phyloP scores from a whole-genome alignment of 1,140 invertebrate species.

The Ptiloglossa arizonensis region DNA sequence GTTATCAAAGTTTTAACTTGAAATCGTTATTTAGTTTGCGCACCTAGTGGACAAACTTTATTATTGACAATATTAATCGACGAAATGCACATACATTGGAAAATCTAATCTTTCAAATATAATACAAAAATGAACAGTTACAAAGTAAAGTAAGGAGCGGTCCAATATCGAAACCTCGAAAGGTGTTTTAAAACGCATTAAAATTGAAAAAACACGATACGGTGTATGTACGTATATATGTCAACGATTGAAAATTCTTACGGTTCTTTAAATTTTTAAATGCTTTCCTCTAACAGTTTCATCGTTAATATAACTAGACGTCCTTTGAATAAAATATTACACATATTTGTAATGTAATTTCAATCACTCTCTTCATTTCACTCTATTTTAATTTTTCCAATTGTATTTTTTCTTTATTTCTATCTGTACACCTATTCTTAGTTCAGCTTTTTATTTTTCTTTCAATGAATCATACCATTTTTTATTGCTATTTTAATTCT shows the following conservation, averaged over 20 bases:
- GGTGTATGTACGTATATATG: not conserved
- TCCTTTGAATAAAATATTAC: too few species aligned
- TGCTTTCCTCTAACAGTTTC: not conserved
- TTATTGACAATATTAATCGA: not conserved
- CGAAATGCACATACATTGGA: not conserved
- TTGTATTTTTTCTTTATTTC: too few species aligned
- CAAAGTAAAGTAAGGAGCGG: conserved; percentile 18
- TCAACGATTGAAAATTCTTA: not conserved
- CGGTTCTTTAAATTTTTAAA: conserved; percentile 2
- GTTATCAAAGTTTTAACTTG: not conserved
- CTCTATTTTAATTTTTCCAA: too few species aligned
- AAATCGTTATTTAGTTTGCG: not conserved
- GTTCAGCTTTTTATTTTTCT: too few species aligned
- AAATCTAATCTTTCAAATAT: conserved; percentile 15
- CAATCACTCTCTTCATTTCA: too few species aligned
- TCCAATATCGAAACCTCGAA: not conserved
- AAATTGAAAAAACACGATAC: conserved; percentile 5
- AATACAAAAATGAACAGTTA: not conserved
- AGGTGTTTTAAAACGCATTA: too few species aligned
- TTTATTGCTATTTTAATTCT: too few species aligned
- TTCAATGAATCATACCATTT: too few species aligned
- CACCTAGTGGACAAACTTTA: not conserved
- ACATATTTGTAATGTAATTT: too few species aligned
- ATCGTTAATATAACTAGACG: not conserved
- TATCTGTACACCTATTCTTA: too few species aligned